Evolutionary conservation across 2,113 vertebrate species (phyloP).

Genomic region (Callionymus lyra): DNA sequence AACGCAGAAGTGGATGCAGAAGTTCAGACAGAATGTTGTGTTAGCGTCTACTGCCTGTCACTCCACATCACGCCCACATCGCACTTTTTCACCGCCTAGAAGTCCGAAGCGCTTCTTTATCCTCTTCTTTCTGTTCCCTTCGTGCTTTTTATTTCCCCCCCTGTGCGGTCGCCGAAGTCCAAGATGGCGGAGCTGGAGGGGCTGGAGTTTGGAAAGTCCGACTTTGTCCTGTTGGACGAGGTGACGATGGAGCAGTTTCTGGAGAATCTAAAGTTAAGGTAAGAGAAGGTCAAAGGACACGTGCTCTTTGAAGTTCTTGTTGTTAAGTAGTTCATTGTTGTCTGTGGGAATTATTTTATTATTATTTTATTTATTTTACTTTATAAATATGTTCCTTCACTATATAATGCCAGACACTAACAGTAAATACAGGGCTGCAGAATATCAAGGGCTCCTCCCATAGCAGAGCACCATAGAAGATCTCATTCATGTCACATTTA

Average conservation of each 20-base stretch:
- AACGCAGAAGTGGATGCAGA: conserved; percentile 38
- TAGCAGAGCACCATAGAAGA: too few species aligned
- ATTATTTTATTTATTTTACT: too few species aligned
- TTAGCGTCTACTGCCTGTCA: conserved; percentile 21
- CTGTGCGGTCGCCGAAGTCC: neutral
- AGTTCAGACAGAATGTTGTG: conserved; percentile 55
- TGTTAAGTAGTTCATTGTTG: too few species aligned
- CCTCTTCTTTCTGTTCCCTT: conserved; percentile 32
- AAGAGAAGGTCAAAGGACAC: conserved; percentile 33
- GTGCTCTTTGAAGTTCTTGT: too few species aligned
- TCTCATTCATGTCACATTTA: too few species aligned
- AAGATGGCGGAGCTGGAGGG: conserved; percentile 83
- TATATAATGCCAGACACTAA: too few species aligned
- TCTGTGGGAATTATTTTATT: too few species aligned
- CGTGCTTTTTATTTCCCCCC: neutral
- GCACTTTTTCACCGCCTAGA: conserved; percentile 19
- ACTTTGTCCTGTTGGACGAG: conserved; percentile 87
- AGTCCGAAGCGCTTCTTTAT: conserved; percentile 36
- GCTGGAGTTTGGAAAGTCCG: conserved; percentile 80
- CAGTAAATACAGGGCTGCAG: too few species aligned
- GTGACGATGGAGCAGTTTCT: conserved; percentile 89
- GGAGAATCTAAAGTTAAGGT: conserved; percentile 85
- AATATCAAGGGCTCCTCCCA: too few species aligned
- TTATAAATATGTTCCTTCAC: too few species aligned
- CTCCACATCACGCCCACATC: conserved; percentile 50